These are phyloP conservation scores for Calliphora vicina DNA, from an alignment of 1,140 invertebrate genomes.

Conservation along the genomic window DNA sequence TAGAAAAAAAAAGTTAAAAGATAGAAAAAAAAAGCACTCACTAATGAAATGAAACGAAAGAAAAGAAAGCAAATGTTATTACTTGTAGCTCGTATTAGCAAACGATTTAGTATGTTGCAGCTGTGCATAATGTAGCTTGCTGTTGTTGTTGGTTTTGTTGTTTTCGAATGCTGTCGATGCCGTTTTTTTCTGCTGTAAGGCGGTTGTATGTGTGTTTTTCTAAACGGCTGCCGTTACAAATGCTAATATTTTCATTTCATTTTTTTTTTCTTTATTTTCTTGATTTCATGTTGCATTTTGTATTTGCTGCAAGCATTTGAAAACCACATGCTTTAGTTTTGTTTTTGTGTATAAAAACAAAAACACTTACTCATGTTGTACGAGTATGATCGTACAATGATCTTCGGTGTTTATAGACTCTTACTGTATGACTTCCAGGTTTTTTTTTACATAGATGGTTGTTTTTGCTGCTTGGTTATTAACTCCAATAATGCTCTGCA, in stretches of 20 bases:
- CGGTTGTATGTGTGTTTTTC: conserved; percentile 10
- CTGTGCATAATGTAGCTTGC: conserved; percentile 13
- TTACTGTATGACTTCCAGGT: conserved; percentile 5
- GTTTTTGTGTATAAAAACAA: not conserved
- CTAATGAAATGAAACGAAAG: conserved; percentile 14
- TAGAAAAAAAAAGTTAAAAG: not conserved
- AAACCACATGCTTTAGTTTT: conserved; percentile 11
- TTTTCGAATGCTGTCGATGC: not conserved
- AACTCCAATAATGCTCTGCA: not conserved
- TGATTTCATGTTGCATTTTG: not conserved
- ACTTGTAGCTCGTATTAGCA: conserved; percentile 5
- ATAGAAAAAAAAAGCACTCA: not conserved
- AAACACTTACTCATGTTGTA: not conserved
- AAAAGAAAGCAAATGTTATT: conserved; percentile 28
- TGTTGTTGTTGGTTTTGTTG: too few relatives aligned
- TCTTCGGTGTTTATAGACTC: not conserved
- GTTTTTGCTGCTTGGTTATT: not conserved
- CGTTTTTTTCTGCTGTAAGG: too few relatives aligned
- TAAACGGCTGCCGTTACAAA: conserved; percentile 34
- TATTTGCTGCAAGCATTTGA: not conserved
- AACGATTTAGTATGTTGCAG: conserved; percentile 23
- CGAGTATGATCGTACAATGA: not conserved
- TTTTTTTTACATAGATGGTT: not conserved
- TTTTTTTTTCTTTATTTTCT: not conserved
- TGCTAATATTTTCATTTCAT: conserved; percentile 19